Evolutionary conservation across 2,797 vertebrate species (phyloP).

Genomic region (Onychomys torridus): DNA sequence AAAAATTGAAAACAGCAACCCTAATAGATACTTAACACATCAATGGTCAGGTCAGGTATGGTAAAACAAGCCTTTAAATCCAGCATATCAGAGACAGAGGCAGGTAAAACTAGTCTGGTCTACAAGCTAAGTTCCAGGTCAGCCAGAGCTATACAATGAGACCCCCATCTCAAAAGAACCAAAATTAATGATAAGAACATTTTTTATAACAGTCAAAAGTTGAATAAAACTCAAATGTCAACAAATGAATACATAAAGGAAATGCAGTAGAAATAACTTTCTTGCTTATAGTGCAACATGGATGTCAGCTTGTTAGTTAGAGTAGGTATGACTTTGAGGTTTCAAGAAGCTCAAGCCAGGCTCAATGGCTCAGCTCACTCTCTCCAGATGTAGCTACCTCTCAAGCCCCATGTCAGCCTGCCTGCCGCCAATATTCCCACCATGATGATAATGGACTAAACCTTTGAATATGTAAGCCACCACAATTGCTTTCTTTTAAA

Average conservation of each 20-base stretch:
- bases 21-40: background rate
- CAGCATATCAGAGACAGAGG: background rate
- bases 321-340: background rate
- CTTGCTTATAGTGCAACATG: background rate
- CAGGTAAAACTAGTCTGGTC: background rate
- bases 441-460: background rate
- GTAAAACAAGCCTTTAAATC: background rate
- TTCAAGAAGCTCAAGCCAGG: background rate
- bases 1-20: background rate
- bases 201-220: background rate
- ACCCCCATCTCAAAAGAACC: background rate
- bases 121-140: background rate
- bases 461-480: background rate
- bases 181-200: background rate
- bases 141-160: background rate
- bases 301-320: no score
- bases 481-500: background rate
- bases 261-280: background rate
- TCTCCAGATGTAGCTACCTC: background rate
- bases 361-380: background rate
- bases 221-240: background rate
- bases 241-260: slow-evolving; percentile 18
- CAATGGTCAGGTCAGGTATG: background rate
- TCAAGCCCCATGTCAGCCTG: background rate
- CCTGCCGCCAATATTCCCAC: no score